phyloP scores from a whole-genome alignment of 2,113 vertebrate genomes.

The Sardina pilchardus region DNA sequence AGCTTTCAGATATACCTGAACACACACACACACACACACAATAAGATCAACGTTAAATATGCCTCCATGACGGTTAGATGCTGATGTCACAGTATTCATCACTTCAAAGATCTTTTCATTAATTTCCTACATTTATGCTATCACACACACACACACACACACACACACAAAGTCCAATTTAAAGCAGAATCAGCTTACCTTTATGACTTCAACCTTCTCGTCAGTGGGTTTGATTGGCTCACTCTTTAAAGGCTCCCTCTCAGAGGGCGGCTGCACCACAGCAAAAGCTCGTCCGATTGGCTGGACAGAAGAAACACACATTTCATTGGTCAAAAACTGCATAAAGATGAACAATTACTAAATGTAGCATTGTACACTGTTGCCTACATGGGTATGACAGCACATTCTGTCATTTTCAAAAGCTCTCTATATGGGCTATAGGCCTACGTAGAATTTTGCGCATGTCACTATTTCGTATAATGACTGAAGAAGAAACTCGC shows the following conservation, averaged over 20 bases:
- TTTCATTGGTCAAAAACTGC: neutral
- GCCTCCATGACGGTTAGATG: neutral
- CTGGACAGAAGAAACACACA: constrained; percentile 60
- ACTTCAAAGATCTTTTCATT: neutral
- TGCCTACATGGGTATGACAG: neutral
- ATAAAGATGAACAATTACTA: neutral
- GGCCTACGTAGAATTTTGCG: too few relatives aligned
- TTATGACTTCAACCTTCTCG: constrained; percentile 88
- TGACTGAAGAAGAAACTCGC: neutral
- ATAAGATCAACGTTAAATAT: neutral
- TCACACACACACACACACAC: neutral
- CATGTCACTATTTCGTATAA: too few relatives aligned
- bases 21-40: constrained; percentile 16
- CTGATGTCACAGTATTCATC: neutral
- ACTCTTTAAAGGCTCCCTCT: constrained; percentile 66
- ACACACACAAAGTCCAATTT: neutral
- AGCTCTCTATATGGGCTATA: too few relatives aligned
- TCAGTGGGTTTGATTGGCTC: constrained; percentile 82
- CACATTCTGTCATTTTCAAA: neutral
- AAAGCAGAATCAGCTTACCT: constrained; percentile 69
- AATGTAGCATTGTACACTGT: neutral
- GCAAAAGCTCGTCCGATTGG: constrained; percentile 82
- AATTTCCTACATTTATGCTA: neutral
- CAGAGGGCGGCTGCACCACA: constrained; percentile 74
- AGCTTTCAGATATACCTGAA: constrained; percentile 83